Base-by-base conservation (phyloP, 2,113 vertebrate genomes). In the Argyrosomus japonicus region DNA sequence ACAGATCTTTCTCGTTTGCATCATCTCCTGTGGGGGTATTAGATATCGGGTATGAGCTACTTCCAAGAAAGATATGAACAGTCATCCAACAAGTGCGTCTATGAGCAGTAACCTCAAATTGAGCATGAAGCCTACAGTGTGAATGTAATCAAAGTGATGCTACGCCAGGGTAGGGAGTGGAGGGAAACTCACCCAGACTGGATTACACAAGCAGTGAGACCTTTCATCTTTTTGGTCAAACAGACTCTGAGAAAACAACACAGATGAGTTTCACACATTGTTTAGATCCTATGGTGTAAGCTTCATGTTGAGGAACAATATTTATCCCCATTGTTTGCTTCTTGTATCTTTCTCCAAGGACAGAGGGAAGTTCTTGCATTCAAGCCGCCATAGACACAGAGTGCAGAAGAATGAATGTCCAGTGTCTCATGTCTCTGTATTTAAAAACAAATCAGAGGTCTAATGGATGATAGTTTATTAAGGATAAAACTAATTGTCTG, bases 171-270 rank as follows among this genome's bases (percentile, higher is more conserved):
- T 3, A 6, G 56, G 5, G 18, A 32, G n/a, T 6, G 21, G n/a
- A 60, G 5, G 5, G 29, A 21, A 40, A 53, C 47, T 57, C 45
- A 45, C 6, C 8, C 21, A 10, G 57, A 19, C 19, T 54, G 32
- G 71, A 62, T 72, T 79, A 40, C 68, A 77, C n/a, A 50, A 68
- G 50, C 62, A 75, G 65, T 40, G 40, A 29, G 27, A 68, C 9
- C 32, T 88, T 86, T 88, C 50, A 70, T 72, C 68, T 60, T 23
- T 75, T 32, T 12, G 47, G 51, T 50, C 79, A 83, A 76, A 86
- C 86, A 75, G 58, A 75, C 71, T 36, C 50, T 61, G 68, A 81
- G 57, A 75, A 81, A 87, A 71, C 61, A 43, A 27, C 43, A 23
- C 47, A 7, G 53, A 19, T 5, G 51, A 36, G 70, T 43, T 61